Percentiles rank a stretch among this genome's conserved stretches.
phyloP scores from a whole-genome alignment of 2,113 vertebrate species.

The Triplophysa rosa region DNA sequence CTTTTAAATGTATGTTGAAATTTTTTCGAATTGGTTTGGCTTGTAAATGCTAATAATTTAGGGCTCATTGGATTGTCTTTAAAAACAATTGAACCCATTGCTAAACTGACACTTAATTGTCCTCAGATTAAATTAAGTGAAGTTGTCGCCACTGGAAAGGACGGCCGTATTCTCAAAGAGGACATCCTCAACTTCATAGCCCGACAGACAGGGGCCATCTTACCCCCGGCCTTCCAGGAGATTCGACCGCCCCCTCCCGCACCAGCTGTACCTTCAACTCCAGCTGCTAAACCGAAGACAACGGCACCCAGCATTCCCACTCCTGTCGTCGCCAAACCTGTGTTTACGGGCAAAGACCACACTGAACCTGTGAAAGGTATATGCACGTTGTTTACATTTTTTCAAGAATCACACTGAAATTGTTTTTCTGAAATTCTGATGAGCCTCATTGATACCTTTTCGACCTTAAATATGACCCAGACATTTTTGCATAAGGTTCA shows the following conservation, averaged over 20 bases:
- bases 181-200: conserved; percentile 94
- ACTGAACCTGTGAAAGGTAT: conserved; percentile 91
- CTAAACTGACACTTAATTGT: neutral
- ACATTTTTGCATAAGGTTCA: too few relatives aligned
- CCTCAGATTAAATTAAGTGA: conserved; percentile 95
- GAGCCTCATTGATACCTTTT: too few relatives aligned
- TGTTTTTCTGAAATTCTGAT: too few relatives aligned
- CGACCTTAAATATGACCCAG: too few relatives aligned
- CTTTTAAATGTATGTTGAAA: too few relatives aligned
- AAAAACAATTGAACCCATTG: too few relatives aligned
- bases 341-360: conserved; percentile 83
- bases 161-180: conserved; percentile 95
- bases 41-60: too few relatives aligned
- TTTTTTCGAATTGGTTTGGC: too few relatives aligned
- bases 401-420: too few relatives aligned
- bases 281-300: conserved; percentile 51
- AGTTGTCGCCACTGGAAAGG: conserved; percentile 91
- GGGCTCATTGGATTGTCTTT: too few relatives aligned
- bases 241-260: conserved; percentile 73
- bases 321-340: conserved; percentile 64
- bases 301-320: conserved; percentile 47
- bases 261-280: conserved; percentile 50
- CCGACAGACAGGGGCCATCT: conserved; percentile 93
- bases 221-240: conserved; percentile 86
- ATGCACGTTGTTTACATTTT: too few relatives aligned